Conservation (phyloP, 2,797 vertebrate species). For the Cossypha polioptera region DNA sequence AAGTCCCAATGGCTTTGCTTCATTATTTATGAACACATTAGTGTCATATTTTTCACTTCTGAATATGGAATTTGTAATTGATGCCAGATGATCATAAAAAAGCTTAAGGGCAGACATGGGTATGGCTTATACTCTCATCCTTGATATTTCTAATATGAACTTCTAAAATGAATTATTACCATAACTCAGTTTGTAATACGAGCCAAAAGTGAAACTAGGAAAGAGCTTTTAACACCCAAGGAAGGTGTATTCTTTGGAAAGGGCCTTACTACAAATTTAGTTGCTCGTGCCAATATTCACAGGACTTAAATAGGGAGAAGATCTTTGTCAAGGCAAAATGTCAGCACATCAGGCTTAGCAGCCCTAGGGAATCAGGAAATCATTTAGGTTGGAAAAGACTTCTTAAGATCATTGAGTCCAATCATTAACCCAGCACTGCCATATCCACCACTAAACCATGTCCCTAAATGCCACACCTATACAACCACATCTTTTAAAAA, state of each 20-base stretch:
- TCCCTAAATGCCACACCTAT: not conserved
- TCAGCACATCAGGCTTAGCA: not conserved
- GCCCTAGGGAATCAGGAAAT: not conserved
- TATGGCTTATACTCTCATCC: not conserved
- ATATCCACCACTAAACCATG: not conserved
- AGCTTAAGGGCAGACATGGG: not conserved
- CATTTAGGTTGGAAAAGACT: not conserved
- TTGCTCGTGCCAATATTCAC: not conserved
- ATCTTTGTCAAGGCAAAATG: not conserved
- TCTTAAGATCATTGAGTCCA: not conserved
- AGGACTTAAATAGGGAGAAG: not conserved
- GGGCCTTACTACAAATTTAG: not conserved
- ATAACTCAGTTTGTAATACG: not conserved
- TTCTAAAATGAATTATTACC: not conserved
- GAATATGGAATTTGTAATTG: not conserved
- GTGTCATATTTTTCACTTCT: constrained; percentile 5
- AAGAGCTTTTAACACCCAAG: not conserved
- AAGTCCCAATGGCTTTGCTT: not conserved
- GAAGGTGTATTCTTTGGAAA: not conserved
- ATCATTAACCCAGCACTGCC: not conserved
- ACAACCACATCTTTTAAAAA: not conserved
- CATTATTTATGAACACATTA: constrained; percentile 33
- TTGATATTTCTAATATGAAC: not conserved
- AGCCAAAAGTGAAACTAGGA: not conserved
- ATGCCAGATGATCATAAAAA: constrained; percentile 9